phyloP scores from a whole-genome alignment of 2,113 vertebrate genomes.

The Semicossyphus pulcher region DNA sequence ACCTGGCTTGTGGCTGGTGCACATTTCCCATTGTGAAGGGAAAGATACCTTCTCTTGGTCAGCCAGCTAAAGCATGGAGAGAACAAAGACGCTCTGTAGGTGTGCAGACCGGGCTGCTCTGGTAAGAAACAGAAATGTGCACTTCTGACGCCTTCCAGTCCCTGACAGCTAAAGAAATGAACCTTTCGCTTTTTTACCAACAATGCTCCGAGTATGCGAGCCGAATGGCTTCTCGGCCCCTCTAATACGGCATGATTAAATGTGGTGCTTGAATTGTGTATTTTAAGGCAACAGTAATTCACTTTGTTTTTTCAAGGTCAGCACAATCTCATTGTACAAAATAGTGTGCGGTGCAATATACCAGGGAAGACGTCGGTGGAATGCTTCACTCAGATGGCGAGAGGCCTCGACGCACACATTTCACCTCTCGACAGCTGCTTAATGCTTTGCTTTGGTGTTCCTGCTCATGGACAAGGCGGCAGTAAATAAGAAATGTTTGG shows the following conservation, averaged over 20 bases:
- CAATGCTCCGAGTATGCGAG: background rate
- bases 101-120: conserved; percentile 2
- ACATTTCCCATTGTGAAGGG: background rate
- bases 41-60: background rate
- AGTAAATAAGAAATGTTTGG: conserved; percentile 47
- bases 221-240: too few relatives aligned
- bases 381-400: conserved; percentile 19
- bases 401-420: conserved; percentile 5
- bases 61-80: background rate
- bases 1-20: background rate
- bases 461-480: conserved; percentile 3
- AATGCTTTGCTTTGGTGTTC: conserved; percentile 27
- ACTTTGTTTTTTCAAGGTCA: conserved; percentile 31
- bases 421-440: conserved; percentile 20
- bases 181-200: conserved; percentile 21
- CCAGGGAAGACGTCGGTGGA: background rate
- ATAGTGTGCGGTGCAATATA: conserved; percentile 5
- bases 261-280: conserved; percentile 22
- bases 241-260: conserved; percentile 37
- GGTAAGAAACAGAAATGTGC: conserved; percentile 35
- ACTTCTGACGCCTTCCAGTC: conserved; percentile 50
- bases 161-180: conserved; percentile 52
- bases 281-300: conserved; percentile 26
- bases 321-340: conserved; percentile 25
- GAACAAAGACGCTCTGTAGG: conserved; percentile 24